phyloP scores from a whole-genome alignment of 2,797 vertebrate species.

The Oophaga sylvatica region DNA sequence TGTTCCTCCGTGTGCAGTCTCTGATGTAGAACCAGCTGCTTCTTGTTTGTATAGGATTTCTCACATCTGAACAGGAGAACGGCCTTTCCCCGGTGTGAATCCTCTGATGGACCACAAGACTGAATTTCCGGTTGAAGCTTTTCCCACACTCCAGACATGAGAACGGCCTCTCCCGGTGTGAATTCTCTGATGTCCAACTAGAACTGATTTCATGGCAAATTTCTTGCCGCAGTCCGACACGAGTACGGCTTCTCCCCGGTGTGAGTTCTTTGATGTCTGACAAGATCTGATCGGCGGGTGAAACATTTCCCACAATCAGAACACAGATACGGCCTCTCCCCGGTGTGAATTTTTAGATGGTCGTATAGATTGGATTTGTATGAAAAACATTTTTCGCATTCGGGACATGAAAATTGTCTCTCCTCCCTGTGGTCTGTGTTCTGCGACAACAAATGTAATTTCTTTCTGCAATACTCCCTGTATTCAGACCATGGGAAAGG shows the following conservation, averaged over 20 bases:
- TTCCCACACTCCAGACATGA: background rate
- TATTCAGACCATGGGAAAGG: background rate
- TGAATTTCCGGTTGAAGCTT: background rate
- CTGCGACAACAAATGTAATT: background rate
- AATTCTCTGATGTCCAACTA: background rate
- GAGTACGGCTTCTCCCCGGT: background rate
- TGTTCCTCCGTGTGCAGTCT: background rate
- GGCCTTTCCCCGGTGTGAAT: background rate
- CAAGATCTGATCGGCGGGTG: background rate
- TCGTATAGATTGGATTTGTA: conserved; percentile 9
- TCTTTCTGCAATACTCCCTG: background rate
- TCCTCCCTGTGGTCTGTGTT: background rate
- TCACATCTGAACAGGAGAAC: background rate
- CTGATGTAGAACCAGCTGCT: conserved; percentile 1
- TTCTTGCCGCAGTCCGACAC: background rate
- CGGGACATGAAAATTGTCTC: background rate
- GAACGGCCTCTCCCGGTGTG: background rate
- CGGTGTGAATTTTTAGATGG: conserved; percentile 6
- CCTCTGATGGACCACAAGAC: background rate
- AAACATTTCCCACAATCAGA: conserved; percentile 11
- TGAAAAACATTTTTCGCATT: background rate
- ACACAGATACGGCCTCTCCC: background rate
- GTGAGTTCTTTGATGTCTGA: conserved; percentile 4
- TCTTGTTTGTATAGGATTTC: conserved; percentile 1
- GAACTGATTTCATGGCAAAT: background rate